Percentiles rank a stretch among this genome's conserved stretches.
phyloP scores from a whole-genome alignment of 1,140 invertebrate genomes.

The Hycleus phaleratus region DNA sequence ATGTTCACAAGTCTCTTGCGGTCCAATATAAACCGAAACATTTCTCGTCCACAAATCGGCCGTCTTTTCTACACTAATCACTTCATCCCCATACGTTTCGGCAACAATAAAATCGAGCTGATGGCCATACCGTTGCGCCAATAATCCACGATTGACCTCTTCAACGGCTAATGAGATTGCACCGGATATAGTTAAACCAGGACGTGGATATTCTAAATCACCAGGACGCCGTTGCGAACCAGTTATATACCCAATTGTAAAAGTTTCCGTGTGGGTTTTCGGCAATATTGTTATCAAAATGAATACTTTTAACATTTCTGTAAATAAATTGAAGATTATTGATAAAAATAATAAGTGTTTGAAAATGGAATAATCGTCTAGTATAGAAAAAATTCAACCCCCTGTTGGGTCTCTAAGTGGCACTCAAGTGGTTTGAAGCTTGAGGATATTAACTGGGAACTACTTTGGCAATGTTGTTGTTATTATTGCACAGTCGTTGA shows the following conservation, averaged over 20 bases:
- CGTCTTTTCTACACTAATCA: slow-evolving; percentile 74
- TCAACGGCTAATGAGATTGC: slow-evolving; percentile 76
- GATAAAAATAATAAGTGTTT: neutral
- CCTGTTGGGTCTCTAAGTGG: slow-evolving; percentile 6
- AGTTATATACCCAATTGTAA: slow-evolving; percentile 67
- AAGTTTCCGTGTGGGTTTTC: slow-evolving; percentile 32
- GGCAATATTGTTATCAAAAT: neutral
- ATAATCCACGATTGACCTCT: slow-evolving; percentile 56
- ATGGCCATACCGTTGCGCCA: slow-evolving; percentile 53
- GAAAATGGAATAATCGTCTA: neutral
- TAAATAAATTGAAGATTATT: no score
- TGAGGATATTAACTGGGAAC: neutral
- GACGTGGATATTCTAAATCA: slow-evolving; percentile 68
- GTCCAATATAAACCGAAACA: slow-evolving; percentile 85
- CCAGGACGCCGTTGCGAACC: slow-evolving; percentile 67
- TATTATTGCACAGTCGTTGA: slow-evolving; percentile 1
- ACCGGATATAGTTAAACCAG: slow-evolving; percentile 67
- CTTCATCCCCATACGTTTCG: slow-evolving; percentile 88
- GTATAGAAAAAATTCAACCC: neutral
- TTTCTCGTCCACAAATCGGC: slow-evolving; percentile 79
- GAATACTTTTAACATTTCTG: no score
- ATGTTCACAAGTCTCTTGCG: slow-evolving; percentile 91
- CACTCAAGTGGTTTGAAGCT: neutral
- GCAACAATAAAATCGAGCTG: slow-evolving; percentile 73
- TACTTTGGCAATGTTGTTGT: slow-evolving; percentile 3